Percentiles rank a stretch among this genome's conserved stretches.
Evolutionary conservation across 2,888 invertebrate genomes (phyloP).

Genomic region (Watsonalla cultraria): DNA sequence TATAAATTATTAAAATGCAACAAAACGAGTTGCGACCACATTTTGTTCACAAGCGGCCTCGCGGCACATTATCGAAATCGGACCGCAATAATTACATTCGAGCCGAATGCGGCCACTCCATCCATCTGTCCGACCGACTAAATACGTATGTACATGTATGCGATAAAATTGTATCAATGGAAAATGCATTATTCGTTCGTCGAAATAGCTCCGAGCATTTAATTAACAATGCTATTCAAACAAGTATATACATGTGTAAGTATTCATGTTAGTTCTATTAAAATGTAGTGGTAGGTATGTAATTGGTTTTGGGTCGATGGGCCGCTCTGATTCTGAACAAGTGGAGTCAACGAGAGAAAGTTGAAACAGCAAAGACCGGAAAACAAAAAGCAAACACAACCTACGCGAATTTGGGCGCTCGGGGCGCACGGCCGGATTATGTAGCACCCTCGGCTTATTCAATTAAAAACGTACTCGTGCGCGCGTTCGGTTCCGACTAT

Average conservation of each 20-base stretch:
- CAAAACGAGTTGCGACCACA: conserved; percentile 66
- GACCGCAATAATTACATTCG: conserved; percentile 75
- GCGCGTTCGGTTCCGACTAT: conserved; percentile 41
- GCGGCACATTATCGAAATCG: conserved; percentile 73
- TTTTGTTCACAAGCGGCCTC: conserved; percentile 61
- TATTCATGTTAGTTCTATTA: conserved; percentile 5
- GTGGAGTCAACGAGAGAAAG: conserved; percentile 25
- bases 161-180: conserved; percentile 61
- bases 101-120: conserved; percentile 61
- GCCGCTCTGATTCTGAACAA: conserved; percentile 13
- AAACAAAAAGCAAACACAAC: conserved; percentile 49
- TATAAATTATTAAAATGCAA: conserved; percentile 73
- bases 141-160: conserved; percentile 54
- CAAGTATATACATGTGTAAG: conserved; percentile 24
- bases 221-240: conserved; percentile 44
- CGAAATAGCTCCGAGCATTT: conserved; percentile 36
- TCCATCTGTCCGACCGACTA: conserved; percentile 62
- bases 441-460: conserved; percentile 61
- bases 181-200: conserved; percentile 47
- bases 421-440: conserved; percentile 49
- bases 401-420: conserved; percentile 48
- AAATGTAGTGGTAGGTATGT: not conserved
- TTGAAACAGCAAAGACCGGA: conserved; percentile 33
- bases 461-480: conserved; percentile 57
- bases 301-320: not conserved